phyloP scores from a whole-genome alignment of 2,888 invertebrate genomes.

The Ametastegia equiseti region DNA sequence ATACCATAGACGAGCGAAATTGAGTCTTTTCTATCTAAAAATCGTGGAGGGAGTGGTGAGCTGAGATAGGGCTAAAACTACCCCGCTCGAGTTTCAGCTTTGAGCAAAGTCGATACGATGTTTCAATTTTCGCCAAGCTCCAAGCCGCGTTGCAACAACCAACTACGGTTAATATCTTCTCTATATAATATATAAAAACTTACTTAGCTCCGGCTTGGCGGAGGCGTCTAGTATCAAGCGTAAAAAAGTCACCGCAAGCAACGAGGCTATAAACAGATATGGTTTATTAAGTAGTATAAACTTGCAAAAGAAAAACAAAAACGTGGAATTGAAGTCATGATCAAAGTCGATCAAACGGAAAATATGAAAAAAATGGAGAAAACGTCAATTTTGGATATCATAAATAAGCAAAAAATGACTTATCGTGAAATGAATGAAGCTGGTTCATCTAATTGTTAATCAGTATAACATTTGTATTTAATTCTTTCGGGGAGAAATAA shows the following conservation, averaged over 20 bases:
- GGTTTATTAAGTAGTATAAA: not conserved
- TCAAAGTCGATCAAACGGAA: no score
- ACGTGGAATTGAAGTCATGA: not conserved
- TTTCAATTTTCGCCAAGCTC: conserved; percentile 42
- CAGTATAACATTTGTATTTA: no score
- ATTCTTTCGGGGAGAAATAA: no score
- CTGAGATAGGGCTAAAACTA: conserved; percentile 63
- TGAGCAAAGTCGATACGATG: conserved; percentile 41
- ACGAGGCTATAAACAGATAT: not conserved
- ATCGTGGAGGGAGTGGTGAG: conserved; percentile 57
- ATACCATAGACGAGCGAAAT: conserved; percentile 28
- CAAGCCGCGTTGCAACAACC: conserved; percentile 7
- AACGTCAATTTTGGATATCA: no score
- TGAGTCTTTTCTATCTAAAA: conserved; percentile 32
- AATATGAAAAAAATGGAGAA: no score
- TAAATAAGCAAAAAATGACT: no score
- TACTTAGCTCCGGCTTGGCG: not conserved
- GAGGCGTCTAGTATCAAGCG: conserved; percentile 12
- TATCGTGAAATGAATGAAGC: no score
- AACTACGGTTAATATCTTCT: conserved; percentile 35
- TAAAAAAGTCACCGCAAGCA: not conserved
- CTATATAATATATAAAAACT: conserved; percentile 45
- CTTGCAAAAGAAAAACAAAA: not conserved
- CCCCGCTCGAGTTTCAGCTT: conserved; percentile 47
- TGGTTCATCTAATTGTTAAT: no score